Percentiles rank a stretch among this genome's conserved stretches.
Conservation (phyloP, 2,113 vertebrate species). For the Marmota monax region DNA sequence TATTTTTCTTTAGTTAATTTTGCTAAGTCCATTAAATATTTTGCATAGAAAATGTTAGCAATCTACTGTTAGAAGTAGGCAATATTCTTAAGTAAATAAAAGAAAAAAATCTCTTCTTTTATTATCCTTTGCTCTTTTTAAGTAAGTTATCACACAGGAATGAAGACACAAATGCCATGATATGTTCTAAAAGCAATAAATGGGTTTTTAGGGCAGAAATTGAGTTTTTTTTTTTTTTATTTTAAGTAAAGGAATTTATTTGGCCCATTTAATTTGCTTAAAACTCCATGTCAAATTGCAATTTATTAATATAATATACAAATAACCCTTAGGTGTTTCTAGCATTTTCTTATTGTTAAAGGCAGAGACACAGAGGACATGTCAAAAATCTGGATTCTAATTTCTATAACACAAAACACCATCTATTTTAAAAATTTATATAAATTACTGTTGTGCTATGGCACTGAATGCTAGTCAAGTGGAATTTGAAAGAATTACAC, state of each 20-base stretch:
- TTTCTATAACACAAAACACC: not conserved
- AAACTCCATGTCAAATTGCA: not conserved
- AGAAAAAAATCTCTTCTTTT: not conserved
- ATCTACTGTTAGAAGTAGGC: not conserved
- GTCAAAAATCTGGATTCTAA: not conserved
- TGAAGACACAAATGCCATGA: not conserved
- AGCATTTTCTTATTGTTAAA: not conserved
- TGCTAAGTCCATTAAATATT: not conserved
- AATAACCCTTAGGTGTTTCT: not conserved
- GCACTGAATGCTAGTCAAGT: not conserved
- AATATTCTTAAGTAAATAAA: slow-evolving; percentile 3
- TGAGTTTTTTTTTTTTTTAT: not conserved
- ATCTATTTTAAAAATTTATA: not conserved
- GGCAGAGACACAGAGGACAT: accelerated
- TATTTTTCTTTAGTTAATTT: not conserved
- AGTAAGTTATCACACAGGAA: not conserved
- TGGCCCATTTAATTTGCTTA: not conserved
- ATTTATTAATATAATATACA: not conserved
- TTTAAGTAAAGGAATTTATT: not conserved
- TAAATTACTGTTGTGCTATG: not conserved
- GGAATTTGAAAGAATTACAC: not conserved
- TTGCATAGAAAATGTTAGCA: not conserved
- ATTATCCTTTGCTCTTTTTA: not conserved
- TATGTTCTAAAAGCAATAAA: not conserved
- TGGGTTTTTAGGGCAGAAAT: not conserved